phyloP scores from a whole-genome alignment of 2,797 vertebrate genomes.

The Holocentrus rufus region DNA sequence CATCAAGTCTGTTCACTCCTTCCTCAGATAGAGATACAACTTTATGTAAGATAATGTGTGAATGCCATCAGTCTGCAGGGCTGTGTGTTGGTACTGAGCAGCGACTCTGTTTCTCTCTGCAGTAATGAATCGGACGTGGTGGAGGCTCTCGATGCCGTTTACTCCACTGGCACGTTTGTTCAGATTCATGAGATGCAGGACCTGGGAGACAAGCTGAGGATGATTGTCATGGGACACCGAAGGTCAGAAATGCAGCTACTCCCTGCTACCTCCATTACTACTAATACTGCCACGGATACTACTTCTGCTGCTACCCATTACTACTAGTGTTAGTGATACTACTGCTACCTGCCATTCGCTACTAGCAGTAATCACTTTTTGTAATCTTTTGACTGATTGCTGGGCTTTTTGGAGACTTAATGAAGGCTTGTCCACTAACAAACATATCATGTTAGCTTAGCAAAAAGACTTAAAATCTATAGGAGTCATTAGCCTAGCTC shows the following conservation, averaged over 20 bases:
- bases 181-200: conserved; percentile 99
- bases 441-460: too few species aligned
- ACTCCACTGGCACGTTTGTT: conserved; percentile 94
- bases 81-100: conserved; percentile 1
- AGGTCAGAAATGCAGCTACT: conserved; percentile 77
- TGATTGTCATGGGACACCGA: conserved; percentile 98
- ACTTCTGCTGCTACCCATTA: too few species aligned
- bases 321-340: not conserved
- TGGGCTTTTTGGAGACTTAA: too few species aligned
- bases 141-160: conserved; percentile 89
- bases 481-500: too few species aligned
- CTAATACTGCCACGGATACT: too few species aligned
- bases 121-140: conserved; percentile 95
- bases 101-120: conserved; percentile 20
- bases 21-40: too few species aligned
- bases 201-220: conserved; percentile 95
- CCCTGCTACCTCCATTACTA: not conserved
- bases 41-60: not conserved
- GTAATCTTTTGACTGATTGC: too few species aligned
- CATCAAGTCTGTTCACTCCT: not conserved
- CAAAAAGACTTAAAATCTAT: too few species aligned
- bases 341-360: too few species aligned
- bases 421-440: too few species aligned
- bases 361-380: too few species aligned
- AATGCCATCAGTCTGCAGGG: not conserved